Percentiles rank a stretch among this genome's conserved stretches.
Evolutionary conservation across 1,140 invertebrate genomes (phyloP).

Genomic region (Philopotamus ludificatus): DNA sequence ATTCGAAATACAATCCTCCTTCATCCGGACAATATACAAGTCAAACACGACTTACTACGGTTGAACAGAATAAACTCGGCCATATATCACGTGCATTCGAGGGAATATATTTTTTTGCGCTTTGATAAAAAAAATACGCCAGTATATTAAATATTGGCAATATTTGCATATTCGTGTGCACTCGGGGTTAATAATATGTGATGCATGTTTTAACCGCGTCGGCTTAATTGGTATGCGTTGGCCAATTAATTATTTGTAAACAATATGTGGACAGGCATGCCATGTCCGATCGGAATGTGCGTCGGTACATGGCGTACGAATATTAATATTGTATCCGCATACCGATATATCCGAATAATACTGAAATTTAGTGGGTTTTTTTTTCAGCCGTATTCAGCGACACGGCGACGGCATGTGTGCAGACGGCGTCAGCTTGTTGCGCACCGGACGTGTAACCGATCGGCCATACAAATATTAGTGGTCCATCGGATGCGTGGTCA

Average conservation of each 20-base stretch:
- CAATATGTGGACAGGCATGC: slow-evolving; percentile 13
- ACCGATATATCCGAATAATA: no score
- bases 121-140: no score
- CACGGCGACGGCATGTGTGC: not conserved
- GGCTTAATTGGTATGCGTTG: slow-evolving; percentile 15
- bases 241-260: slow-evolving; percentile 28
- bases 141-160: not conserved
- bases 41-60: not conserved
- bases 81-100: not conserved
- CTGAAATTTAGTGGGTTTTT: not conserved
- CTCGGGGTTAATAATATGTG: not conserved
- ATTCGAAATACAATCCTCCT: not conserved
- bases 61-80: not conserved
- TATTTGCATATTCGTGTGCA: not conserved
- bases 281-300: slow-evolving; percentile 6
- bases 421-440: slow-evolving; percentile 17
- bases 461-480: slow-evolving; percentile 8
- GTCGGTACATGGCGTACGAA: no score
- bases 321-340: not conserved
- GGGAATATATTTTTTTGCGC: not conserved
- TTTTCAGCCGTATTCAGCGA: no score
- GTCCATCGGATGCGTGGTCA: slow-evolving; percentile 2
- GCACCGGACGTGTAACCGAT: not conserved
- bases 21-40: not conserved
- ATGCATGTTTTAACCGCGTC: not conserved